Evolutionary conservation across 1,140 invertebrate species (phyloP), one percentile per base, ranked within the genome.

Genomic region (Drosophila saltans): DNA sequence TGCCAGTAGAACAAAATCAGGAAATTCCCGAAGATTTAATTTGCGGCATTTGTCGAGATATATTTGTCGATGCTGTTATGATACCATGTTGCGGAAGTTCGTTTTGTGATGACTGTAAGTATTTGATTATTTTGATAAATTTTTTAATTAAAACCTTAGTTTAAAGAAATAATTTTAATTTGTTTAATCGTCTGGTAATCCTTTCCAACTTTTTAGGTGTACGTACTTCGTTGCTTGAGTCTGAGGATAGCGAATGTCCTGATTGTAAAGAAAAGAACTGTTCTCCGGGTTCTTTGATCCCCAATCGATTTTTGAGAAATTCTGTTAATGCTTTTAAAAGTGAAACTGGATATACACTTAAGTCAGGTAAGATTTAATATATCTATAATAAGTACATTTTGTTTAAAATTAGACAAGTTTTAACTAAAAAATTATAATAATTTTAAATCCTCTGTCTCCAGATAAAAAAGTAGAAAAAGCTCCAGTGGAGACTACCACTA

Each of bases 71-170:
- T 93, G 98, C 98, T 63, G 98, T 99, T 10, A 96, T 99, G 94
- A 98, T 98, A 92, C 97, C 97, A 1, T 99, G 98, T 91, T 99
- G 98, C 93, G 98, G 98, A 16, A 98, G 98, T 92, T 98, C 98
- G 28, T 99, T 98, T 93, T 99, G 98, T 93, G 98, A 99, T 94
- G 98, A 99, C 93, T 99, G 98, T 97, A 95, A 95, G 96, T 93
- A 26, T 21, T 64, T 30, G 28, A 30, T 30, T 16, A 16, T 2
- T 30, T 30, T 30, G 28, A 30, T 30, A 0, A 0, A 30, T 2
- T 2, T 30, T 30, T 30, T 30, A 30, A 2, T 4, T 30, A 30
- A 4, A 30, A 2, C 2, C 2, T 30, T 30, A 4, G 28, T 30
- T 30, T 30, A 4, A 30, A 30, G 0, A 30, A 30, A 2, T 30